phyloP scores from a whole-genome alignment of 1,140 invertebrate species.

The Panagrolaimus sp. region DNA sequence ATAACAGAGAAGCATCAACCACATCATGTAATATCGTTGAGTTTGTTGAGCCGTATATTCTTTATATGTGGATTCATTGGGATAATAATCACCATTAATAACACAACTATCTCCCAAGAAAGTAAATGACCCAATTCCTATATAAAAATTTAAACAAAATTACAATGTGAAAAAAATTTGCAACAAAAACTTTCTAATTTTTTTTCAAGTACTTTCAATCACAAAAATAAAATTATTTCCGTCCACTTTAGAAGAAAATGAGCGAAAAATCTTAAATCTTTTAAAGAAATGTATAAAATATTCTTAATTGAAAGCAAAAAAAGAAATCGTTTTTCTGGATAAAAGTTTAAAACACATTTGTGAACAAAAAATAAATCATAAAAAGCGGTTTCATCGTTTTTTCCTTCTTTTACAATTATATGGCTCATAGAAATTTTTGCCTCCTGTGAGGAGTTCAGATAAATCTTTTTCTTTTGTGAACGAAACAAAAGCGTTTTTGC shows the following conservation, averaged over 20 bases:
- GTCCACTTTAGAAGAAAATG: not conserved
- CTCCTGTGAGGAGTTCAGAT: not conserved
- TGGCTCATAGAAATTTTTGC: conserved; percentile 4
- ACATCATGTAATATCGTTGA: not conserved
- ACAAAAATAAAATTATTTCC: not conserved
- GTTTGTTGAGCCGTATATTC: not conserved
- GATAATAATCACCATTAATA: not conserved
- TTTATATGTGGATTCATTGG: not conserved
- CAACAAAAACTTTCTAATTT: conserved; percentile 8
- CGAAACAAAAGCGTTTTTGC: not conserved
- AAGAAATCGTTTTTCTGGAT: not conserved
- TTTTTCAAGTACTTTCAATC: not conserved
- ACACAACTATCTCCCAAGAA: conserved; percentile 3
- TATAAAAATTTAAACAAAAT: not conserved
- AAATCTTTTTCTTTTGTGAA: not conserved
- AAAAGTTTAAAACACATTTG: too few species aligned
- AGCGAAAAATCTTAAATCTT: not conserved
- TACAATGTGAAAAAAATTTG: not conserved
- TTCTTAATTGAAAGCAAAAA: not conserved
- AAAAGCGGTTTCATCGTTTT: not conserved
- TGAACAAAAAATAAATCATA: not conserved
- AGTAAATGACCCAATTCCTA: conserved; percentile 10
- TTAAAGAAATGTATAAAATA: not conserved
- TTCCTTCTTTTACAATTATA: not conserved
- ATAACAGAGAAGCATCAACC: not conserved